Conservation (phyloP, 1,140 invertebrate genomes). For the Conus betulinus region DNA sequence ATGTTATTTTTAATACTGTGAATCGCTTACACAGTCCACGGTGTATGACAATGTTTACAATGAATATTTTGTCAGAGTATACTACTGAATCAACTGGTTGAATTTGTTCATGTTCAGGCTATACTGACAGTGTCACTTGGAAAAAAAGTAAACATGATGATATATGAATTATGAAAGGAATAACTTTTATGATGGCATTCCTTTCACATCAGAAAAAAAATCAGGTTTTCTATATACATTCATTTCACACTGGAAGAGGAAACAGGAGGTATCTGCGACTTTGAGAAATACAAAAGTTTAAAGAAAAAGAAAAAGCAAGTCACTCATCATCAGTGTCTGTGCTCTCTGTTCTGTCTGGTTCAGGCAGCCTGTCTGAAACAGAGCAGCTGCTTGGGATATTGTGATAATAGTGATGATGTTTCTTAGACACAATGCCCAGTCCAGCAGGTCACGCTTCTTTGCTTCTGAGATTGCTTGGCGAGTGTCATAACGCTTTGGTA, state of each 20-base stretch:
- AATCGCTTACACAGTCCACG: no score
- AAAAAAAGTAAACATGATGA: constrained; percentile 6
- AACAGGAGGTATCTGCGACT: neutral
- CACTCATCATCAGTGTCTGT: constrained; percentile 16
- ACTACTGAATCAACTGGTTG: no score
- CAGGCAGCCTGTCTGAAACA: constrained; percentile 15
- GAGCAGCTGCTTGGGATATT: neutral
- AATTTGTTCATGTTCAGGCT: no score
- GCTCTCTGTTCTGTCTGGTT: constrained; percentile 9
- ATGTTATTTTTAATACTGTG: no score
- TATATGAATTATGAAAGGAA: neutral
- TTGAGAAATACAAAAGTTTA: neutral
- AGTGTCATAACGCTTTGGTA: constrained; percentile 7
- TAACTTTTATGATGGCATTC: neutral
- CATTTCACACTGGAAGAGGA: neutral
- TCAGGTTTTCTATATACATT: neutral
- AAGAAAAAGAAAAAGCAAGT: neutral
- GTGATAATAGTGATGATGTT: neutral
- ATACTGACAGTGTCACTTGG: neutral
- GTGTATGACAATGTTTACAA: no score
- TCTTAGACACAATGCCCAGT: constrained; percentile 5
- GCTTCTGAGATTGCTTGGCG: constrained; percentile 17
- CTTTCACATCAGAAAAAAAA: neutral
- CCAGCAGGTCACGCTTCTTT: constrained; percentile 25
- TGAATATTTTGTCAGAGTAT: no score